These are phyloP conservation scores for Trichacis sp. DNA, from an alignment of 2,888 invertebrate species.

Conservation along the genomic window DNA sequence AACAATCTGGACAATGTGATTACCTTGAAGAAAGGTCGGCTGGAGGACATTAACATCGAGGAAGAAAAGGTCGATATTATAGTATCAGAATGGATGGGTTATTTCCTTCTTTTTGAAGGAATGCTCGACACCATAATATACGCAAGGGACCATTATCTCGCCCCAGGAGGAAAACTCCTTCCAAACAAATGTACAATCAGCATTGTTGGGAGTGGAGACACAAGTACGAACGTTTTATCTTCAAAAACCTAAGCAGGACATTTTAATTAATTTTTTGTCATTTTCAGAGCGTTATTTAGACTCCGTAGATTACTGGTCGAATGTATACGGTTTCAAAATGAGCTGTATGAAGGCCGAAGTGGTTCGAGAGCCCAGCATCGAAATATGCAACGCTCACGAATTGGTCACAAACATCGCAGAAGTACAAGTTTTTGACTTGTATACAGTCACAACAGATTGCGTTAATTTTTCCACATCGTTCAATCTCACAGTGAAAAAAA, in stretches of 20 bases:
- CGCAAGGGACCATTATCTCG: constrained; percentile 85
- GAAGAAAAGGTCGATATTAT: constrained; percentile 88
- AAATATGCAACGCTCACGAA: constrained; percentile 69
- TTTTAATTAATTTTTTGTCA: too few relatives aligned
- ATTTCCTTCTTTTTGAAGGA: constrained; percentile 94
- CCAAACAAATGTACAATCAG: constrained; percentile 89
- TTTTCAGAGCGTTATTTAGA: constrained; percentile 77
- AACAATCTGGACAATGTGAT: constrained; percentile 82
- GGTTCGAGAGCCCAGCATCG: constrained; percentile 81
- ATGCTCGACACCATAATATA: constrained; percentile 95
- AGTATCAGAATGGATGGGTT: constrained; percentile 99
- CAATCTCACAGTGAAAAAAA: constrained; percentile 74
- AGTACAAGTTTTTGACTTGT: constrained; percentile 75
- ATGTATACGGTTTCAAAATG: constrained; percentile 96
- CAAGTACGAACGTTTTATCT: constrained; percentile 71
- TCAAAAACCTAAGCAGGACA: too few relatives aligned
- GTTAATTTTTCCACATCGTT: constrained; percentile 82
- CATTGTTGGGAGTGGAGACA: constrained; percentile 83
- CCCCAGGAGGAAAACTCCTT: constrained; percentile 80
- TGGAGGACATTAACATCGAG: constrained; percentile 86
- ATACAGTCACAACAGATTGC: constrained; percentile 78
- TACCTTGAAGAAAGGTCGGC: constrained; percentile 83
- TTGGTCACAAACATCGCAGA: constrained; percentile 61
- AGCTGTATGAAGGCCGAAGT: constrained; percentile 88
- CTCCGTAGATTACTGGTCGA: constrained; percentile 87